Conservation (phyloP, 2,113 vertebrate species). For the Trochalopteron elliotii region DNA sequence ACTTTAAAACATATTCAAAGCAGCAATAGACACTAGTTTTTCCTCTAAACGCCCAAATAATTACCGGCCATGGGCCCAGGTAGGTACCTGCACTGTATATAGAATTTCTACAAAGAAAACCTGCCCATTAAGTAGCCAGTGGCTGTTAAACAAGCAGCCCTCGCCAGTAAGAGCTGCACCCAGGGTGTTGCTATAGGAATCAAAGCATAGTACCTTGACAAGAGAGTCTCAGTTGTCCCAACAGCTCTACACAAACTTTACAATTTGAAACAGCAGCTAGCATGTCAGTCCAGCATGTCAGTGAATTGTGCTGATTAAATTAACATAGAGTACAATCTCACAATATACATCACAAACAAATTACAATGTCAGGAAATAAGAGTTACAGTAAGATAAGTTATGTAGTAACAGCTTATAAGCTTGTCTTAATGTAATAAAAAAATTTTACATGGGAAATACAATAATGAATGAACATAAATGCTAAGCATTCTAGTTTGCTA, state of each 20-base stretch:
- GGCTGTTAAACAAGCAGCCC: constrained; percentile 79
- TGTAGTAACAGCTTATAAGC: constrained; percentile 90
- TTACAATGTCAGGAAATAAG: constrained; percentile 87
- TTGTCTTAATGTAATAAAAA: constrained; percentile 85
- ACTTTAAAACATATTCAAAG: constrained; percentile 98
- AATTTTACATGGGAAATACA: constrained; percentile 86
- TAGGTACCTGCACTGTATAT: constrained; percentile 91
- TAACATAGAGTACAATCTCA: constrained; percentile 98
- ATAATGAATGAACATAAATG: constrained; percentile 83
- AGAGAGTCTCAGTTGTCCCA: constrained; percentile 83
- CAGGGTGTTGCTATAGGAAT: constrained; percentile 90
- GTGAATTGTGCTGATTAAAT: constrained; percentile 99
- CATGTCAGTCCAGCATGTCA: constrained; percentile 99
- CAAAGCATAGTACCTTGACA: constrained; percentile 92
- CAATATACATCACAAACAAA: constrained; percentile 97
- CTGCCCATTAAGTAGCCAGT: constrained; percentile 82
- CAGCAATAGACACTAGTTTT: constrained; percentile 99
- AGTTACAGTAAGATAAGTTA: constrained; percentile 96
- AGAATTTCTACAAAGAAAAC: constrained; percentile 87
- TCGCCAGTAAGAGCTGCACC: constrained; percentile 79
- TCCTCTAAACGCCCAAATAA: constrained; percentile 93
- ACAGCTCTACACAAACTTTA: constrained; percentile 84
- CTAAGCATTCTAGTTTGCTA: constrained; percentile 82
- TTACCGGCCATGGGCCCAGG: constrained; percentile 88
- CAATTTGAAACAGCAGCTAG: constrained; percentile 92